These are phyloP conservation scores for Galeopsomyia nigrocyanea DNA, from an alignment of 2,888 invertebrate species.

Conservation along the genomic window DNA sequence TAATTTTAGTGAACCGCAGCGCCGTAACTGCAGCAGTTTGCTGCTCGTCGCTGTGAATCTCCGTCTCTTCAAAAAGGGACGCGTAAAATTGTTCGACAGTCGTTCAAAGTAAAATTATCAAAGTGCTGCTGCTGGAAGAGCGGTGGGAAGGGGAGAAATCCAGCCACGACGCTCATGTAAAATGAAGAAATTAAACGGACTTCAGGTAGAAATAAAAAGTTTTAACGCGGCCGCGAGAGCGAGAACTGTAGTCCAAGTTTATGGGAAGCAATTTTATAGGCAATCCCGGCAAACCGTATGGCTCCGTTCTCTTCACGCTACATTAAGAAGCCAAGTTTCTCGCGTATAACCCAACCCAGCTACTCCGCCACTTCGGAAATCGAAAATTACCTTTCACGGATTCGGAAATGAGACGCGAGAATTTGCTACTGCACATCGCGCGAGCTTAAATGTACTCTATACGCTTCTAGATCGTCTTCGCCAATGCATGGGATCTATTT, in stretches of 20 bases:
- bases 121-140: not conserved
- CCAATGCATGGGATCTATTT: not conserved
- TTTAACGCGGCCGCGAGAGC: conserved; percentile 23
- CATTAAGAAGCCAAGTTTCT: conserved; percentile 37
- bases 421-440: conserved; percentile 3
- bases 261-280: conserved; percentile 41
- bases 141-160: not conserved
- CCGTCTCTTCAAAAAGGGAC: no score
- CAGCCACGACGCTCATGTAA: not conserved
- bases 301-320: conserved; percentile 30
- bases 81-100: conserved; percentile 4
- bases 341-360: not conserved
- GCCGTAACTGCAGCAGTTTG: no score
- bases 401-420: conserved; percentile 41
- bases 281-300: conserved; percentile 30
- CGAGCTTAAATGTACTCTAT: no score
- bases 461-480: not conserved
- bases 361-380: conserved; percentile 28
- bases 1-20: no score
- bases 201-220: conserved; percentile 30
- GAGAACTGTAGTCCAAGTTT: conserved; percentile 29
- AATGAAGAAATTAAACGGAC: conserved; percentile 27
- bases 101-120: conserved; percentile 19
- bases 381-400: conserved; percentile 40
- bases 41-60: no score